Conservation (phyloP, 2,888 invertebrate species). For the Phania funesta region DNA sequence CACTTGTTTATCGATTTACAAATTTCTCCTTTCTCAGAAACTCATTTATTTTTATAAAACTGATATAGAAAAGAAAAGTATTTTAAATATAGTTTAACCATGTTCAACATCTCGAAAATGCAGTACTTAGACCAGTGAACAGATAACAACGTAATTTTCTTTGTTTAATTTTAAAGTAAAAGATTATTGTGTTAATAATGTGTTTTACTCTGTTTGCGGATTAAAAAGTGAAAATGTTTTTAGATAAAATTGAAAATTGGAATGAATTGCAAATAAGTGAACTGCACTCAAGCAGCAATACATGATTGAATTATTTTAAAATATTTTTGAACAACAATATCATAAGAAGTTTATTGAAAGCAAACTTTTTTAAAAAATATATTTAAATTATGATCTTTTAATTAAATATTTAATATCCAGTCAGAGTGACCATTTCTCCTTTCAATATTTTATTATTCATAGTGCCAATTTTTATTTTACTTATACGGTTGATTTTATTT, state of each 20-base stretch:
- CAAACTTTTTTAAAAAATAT: too few relatives aligned
- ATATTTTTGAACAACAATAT: too few relatives aligned
- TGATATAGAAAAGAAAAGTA: too few relatives aligned
- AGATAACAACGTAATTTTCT: too few relatives aligned
- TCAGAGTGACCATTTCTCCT: not conserved
- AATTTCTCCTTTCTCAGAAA: not conserved
- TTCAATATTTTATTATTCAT: not conserved
- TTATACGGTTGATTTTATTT: not conserved
- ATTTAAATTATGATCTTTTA: too few relatives aligned
- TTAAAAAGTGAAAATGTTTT: slow-evolving; percentile 21
- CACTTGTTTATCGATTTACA: not conserved
- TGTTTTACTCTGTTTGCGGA: not conserved
- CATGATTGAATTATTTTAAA: not conserved
- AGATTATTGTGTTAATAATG: not conserved
- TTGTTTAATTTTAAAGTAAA: not conserved
- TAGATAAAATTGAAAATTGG: not conserved
- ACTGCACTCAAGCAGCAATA: not conserved
- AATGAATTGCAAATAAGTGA: not conserved
- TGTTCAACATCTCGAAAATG: slow-evolving; percentile 13
- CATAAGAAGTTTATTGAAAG: too few relatives aligned
- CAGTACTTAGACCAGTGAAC: too few relatives aligned
- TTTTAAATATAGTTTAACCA: slow-evolving; percentile 2
- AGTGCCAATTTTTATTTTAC: not conserved
- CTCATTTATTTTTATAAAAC: not conserved
- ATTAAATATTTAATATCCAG: not conserved